A percentile compares a stretch with the other conserved stretches of the same genome.
These are phyloP conservation scores for Saturnia japonica DNA, from an alignment of 2,888 invertebrate species.

Conservation along the genomic window DNA sequence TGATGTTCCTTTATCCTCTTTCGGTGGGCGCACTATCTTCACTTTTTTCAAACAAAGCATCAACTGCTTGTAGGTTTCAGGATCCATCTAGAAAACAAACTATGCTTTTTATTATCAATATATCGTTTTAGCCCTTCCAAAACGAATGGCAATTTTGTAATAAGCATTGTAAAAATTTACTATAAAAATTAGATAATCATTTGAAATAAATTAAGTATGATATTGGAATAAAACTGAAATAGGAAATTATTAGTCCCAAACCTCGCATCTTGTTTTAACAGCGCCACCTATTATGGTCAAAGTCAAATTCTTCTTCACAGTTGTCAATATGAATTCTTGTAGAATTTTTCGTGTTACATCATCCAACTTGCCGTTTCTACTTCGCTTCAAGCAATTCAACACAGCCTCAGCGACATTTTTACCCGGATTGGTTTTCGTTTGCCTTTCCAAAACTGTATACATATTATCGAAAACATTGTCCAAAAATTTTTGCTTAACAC, in stretches of 20 bases:
- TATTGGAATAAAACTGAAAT: no score
- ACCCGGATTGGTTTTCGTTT: slow-evolving; percentile 52
- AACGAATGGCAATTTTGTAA: slow-evolving; percentile 14
- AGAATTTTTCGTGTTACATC: slow-evolving; percentile 53
- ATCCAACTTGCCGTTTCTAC: slow-evolving; percentile 68
- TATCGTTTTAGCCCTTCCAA: neutral
- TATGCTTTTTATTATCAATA: neutral
- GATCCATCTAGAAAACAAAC: slow-evolving; percentile 56
- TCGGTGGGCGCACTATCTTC: slow-evolving; percentile 40
- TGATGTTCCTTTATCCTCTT: slow-evolving; percentile 54
- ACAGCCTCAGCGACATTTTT: slow-evolving; percentile 61
- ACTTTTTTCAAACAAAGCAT: slow-evolving; percentile 66
- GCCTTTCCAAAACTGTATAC: slow-evolving; percentile 63
- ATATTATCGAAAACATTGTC: slow-evolving; percentile 75
- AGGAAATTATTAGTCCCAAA: slow-evolving; percentile 29
- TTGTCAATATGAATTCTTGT: slow-evolving; percentile 62
- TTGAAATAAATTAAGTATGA: no score
- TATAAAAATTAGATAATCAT: neutral
- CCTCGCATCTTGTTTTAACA: slow-evolving; percentile 75
- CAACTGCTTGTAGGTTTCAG: slow-evolving; percentile 61
- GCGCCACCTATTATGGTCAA: slow-evolving; percentile 73
- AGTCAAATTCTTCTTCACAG: slow-evolving; percentile 67
- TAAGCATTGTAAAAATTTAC: neutral
- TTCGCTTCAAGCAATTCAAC: slow-evolving; percentile 54
- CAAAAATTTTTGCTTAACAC: slow-evolving; percentile 62